Evolutionary conservation across 1,140 invertebrate species (phyloP).

Genomic region (Aphaenogaster rudis): DNA sequence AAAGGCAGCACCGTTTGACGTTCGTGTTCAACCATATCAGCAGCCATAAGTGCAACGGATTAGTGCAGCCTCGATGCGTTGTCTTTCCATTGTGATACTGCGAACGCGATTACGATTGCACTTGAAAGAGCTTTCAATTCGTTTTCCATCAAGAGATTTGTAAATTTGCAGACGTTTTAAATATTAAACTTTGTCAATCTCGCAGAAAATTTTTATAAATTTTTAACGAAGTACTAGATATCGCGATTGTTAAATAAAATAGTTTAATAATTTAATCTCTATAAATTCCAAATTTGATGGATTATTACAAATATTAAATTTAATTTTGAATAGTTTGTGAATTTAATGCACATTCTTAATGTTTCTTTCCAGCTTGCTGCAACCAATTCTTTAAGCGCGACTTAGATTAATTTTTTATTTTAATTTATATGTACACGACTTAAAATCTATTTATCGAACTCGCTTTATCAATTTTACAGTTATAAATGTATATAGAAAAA

Average conservation of each 20-base stretch:
- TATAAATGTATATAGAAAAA: neutral
- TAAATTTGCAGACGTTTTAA: neutral
- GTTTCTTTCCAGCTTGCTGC: neutral
- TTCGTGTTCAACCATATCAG: slow-evolving; percentile 27
- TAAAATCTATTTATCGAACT: neutral
- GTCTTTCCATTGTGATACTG: neutral
- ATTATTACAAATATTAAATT: neutral
- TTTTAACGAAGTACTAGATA: neutral
- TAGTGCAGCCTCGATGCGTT: neutral
- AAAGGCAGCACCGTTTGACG: slow-evolving; percentile 11
- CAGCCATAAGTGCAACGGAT: slow-evolving; percentile 8
- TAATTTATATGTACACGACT: neutral
- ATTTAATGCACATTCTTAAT: neutral
- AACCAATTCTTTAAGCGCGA: neutral
- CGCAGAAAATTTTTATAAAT: neutral
- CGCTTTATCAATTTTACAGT: neutral
- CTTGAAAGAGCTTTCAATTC: neutral
- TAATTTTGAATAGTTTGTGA: neutral
- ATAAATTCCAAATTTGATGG: neutral
- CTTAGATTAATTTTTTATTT: neutral
- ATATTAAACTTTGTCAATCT: neutral
- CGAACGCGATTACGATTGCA: neutral
- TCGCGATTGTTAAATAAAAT: neutral
- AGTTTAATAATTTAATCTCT: neutral
- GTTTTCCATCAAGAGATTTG: neutral